Percentiles rank a stretch among this genome's conserved stretches.
These are phyloP conservation scores for Synergus umbraculus DNA, from an alignment of 2,888 invertebrate species.

Conservation along the genomic window DNA sequence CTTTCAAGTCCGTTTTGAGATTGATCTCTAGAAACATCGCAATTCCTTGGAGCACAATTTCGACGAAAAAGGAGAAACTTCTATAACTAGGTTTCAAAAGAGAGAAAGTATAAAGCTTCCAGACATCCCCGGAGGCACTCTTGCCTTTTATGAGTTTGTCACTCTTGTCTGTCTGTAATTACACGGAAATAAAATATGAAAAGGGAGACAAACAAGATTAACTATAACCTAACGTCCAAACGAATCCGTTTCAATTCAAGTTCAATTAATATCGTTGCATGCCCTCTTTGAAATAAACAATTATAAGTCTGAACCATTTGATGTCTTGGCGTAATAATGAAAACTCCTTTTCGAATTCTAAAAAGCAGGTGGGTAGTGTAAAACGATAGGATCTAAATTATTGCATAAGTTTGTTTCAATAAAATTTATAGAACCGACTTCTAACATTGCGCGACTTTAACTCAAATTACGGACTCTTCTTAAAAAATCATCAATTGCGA, in stretches of 20 bases:
- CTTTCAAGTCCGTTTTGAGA: neutral
- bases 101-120: conserved; percentile 21
- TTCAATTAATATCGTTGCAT: too few species aligned
- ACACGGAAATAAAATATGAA: neutral
- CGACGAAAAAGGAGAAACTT: conserved; percentile 2
- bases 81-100: conserved; percentile 3
- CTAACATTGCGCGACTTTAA: conserved; percentile 16
- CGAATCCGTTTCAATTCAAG: too few species aligned
- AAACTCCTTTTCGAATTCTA: conserved; percentile 29
- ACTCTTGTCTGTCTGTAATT: neutral
- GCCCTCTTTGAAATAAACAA: neutral
- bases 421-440: conserved; percentile 22
- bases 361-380: neutral
- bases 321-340: conserved; percentile 7
- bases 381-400: conserved; percentile 11
- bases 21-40: neutral
- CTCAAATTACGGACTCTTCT: neutral
- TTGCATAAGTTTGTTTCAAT: neutral
- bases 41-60: neutral
- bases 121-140: conserved; percentile 9
- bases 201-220: neutral
- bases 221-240: too few species aligned
- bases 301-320: conserved; percentile 6
- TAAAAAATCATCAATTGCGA: too few species aligned
- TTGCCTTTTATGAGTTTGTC: conserved; percentile 24